These are phyloP conservation scores for Heliothis virescens DNA, from an alignment of 1,140 invertebrate species.

Conservation along the genomic window DNA sequence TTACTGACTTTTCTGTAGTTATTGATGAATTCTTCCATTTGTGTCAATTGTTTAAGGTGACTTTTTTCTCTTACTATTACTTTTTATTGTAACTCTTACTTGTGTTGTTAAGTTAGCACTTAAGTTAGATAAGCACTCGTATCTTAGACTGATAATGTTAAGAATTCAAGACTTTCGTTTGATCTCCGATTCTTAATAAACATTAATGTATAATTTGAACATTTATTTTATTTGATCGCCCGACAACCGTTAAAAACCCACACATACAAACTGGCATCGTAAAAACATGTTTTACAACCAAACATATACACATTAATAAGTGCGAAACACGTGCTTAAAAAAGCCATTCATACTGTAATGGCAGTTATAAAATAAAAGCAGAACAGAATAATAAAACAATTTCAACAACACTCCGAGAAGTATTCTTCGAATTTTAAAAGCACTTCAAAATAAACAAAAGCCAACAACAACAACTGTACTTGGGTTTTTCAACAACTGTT, in stretches of 20 bases:
- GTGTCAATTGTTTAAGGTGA: constrained; percentile 56
- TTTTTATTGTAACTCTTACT: constrained; percentile 39
- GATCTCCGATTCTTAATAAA: constrained; percentile 84
- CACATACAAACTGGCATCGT: neutral
- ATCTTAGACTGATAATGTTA: constrained; percentile 73
- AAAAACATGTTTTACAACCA: neutral
- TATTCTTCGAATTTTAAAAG: no score
- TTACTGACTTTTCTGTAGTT: constrained; percentile 26
- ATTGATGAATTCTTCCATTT: constrained; percentile 65
- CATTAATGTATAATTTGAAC: constrained; percentile 56
- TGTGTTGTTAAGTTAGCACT: constrained; percentile 19
- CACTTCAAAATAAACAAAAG: neutral
- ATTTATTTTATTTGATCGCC: constrained; percentile 46
- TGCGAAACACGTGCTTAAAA: constrained; percentile 16
- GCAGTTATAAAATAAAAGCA: neutral
- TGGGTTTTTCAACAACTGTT: neutral
- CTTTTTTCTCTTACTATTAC: constrained; percentile 46
- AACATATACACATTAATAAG: neutral
- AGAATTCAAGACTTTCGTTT: constrained; percentile 84
- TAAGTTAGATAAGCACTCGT: constrained; percentile 41
- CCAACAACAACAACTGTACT: neutral
- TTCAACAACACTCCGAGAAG: neutral
- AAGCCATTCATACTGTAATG: neutral
- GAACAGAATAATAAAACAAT: neutral
- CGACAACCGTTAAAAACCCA: neutral